phyloP scores from a whole-genome alignment of 2,113 vertebrate genomes.

The Glaucomys volans region DNA sequence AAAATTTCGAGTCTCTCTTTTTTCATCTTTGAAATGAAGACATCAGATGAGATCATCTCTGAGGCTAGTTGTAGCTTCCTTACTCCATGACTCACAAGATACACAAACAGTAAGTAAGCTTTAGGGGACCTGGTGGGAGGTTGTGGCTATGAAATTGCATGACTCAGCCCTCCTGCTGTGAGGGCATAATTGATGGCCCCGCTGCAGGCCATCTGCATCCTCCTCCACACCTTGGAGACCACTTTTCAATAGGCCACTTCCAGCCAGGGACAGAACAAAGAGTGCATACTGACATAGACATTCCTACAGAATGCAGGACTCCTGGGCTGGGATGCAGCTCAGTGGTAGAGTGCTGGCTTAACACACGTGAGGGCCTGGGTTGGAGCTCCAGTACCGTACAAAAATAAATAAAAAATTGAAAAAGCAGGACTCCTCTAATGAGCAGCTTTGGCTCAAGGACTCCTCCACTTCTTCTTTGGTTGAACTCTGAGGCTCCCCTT shows the following conservation, averaged over 20 bases:
- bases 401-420: neutral
- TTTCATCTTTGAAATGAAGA: conserved; percentile 36
- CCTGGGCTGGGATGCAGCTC: neutral
- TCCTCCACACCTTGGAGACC: neutral
- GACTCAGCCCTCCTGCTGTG: neutral
- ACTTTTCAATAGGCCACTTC: neutral
- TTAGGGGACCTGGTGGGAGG: neutral
- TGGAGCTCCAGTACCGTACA: neutral
- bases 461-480: neutral
- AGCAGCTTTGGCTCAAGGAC: neutral
- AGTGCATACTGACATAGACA: neutral
- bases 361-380: neutral
- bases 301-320: neutral
- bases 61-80: neutral
- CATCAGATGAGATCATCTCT: conserved; percentile 28
- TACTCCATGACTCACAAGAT: conserved; percentile 38
- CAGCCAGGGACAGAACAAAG: neutral
- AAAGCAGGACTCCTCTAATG: neutral
- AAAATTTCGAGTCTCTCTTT: neutral
- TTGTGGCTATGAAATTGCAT: neutral
- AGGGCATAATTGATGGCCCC: neutral
- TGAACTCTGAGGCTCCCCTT: neutral
- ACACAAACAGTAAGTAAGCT: neutral
- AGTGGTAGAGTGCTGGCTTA: neutral
- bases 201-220: neutral